phyloP scores from a whole-genome alignment of 2,113 vertebrate species.

The Alaudala cheleensis region DNA sequence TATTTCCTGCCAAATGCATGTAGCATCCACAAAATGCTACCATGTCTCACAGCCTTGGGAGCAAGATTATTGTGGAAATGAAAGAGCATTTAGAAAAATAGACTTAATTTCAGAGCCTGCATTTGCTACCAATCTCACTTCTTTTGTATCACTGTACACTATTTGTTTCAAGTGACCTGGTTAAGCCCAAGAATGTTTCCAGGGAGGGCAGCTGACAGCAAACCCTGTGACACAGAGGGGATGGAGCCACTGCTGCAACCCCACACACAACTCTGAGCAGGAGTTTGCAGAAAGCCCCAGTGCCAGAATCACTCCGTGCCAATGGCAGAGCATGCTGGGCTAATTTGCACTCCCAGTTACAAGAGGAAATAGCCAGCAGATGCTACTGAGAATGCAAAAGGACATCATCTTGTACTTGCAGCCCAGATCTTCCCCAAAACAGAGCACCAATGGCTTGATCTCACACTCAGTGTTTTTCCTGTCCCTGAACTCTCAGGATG shows the following conservation, averaged over 20 bases:
- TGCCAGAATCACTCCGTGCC: background rate
- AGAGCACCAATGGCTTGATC: background rate
- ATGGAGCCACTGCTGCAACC: fast-evolving
- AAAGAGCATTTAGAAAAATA: background rate
- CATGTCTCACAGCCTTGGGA: background rate
- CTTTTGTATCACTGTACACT: background rate
- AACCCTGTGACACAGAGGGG: background rate
- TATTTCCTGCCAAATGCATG: background rate
- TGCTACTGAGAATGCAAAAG: background rate
- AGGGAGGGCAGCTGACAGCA: background rate
- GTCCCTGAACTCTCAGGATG: background rate
- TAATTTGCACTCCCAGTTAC: background rate
- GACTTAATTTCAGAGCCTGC: background rate
- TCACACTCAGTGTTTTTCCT: background rate
- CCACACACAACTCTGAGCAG: fast-evolving
- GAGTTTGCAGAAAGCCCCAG: background rate
- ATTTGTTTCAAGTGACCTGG: background rate
- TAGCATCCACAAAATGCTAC: background rate
- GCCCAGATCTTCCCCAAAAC: background rate
- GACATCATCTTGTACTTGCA: background rate
- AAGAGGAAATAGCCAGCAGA: background rate
- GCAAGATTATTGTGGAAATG: background rate
- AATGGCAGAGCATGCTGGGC: background rate
- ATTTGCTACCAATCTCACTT: background rate
- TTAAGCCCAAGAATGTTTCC: background rate